phyloP scores from a whole-genome alignment of 2,113 vertebrate species.

The Neodon shergylaensis region DNA sequence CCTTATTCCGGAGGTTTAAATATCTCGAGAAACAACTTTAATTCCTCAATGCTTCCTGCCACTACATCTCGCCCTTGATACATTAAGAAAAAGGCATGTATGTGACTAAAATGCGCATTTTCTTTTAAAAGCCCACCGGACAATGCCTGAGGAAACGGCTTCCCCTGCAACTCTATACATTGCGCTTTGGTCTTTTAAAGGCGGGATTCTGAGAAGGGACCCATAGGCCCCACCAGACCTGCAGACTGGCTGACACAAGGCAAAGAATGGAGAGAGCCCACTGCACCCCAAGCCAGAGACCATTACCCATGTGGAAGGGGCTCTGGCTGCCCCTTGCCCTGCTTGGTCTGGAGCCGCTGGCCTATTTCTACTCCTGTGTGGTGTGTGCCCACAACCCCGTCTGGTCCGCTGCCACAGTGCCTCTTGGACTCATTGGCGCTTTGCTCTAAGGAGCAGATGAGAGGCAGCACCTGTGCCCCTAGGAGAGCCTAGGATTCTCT shows the following conservation, averaged over 20 bases:
- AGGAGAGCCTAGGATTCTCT: no score
- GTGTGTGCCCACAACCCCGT: not conserved
- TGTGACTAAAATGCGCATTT: conserved; percentile 1
- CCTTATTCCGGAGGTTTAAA: conserved; percentile 16
- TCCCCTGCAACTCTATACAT: not conserved
- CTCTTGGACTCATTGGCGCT: not conserved
- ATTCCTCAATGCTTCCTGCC: conserved; percentile 20
- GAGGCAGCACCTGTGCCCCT: not conserved
- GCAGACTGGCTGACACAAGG: not conserved
- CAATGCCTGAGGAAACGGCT: conserved; percentile 12
- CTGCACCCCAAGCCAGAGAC: not conserved
- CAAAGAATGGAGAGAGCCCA: not conserved
- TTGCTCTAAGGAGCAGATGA: not conserved
- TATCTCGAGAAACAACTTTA: conserved; percentile 37
- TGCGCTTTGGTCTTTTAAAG: conserved; percentile 7
- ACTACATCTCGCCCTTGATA: conserved; percentile 28
- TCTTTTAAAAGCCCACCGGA: not conserved
- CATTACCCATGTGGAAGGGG: not conserved
- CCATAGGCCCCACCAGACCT: not conserved
- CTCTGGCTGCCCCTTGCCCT: not conserved
- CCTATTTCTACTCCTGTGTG: not conserved
- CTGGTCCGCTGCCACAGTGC: not conserved
- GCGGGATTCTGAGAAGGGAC: not conserved
- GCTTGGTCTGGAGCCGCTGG: not conserved
- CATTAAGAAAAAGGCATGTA: not conserved